phyloP scores from a whole-genome alignment of 2,113 vertebrate genomes.

The Pangasianodon hypophthalmus region DNA sequence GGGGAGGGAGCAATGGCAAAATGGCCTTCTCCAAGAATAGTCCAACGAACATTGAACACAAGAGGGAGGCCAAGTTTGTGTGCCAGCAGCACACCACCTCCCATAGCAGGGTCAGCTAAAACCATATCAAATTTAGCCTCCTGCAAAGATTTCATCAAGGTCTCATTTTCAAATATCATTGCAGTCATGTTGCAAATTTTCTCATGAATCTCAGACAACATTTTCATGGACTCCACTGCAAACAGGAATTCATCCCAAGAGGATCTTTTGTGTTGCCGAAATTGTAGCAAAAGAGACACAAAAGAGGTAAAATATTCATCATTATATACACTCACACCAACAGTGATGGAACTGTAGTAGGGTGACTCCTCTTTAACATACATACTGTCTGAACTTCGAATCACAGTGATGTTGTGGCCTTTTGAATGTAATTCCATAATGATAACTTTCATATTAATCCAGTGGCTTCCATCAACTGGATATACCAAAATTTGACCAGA shows the following conservation, averaged over 20 bases:
- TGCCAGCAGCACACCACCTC: constrained; percentile 58
- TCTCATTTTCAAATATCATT: constrained; percentile 49
- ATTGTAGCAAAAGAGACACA: neutral
- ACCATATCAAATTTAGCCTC: constrained; percentile 55
- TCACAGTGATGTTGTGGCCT: constrained; percentile 49
- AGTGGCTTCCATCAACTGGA: constrained; percentile 54
- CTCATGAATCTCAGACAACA: constrained; percentile 29
- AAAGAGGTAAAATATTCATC: constrained; percentile 12
- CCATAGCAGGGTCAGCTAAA: constrained; percentile 58
- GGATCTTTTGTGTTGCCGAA: neutral
- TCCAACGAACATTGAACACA: constrained; percentile 61
- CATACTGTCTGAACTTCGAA: constrained; percentile 29
- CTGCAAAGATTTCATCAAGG: constrained; percentile 42
- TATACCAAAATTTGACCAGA: constrained; percentile 46
- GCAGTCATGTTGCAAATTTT: constrained; percentile 43
- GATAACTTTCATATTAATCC: constrained; percentile 55
- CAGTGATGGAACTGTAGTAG: constrained; percentile 41
- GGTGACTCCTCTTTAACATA: constrained; percentile 50
- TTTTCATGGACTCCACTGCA: neutral
- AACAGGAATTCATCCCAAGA: constrained; percentile 3
- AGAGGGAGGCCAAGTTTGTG: constrained; percentile 58
- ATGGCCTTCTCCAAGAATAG: constrained; percentile 56
- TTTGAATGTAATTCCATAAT: constrained; percentile 43
- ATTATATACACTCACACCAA: constrained; percentile 16
- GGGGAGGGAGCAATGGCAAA: constrained; percentile 49